phyloP scores from a whole-genome alignment of 1,140 invertebrate species.

The Mesaphorura yosii region DNA sequence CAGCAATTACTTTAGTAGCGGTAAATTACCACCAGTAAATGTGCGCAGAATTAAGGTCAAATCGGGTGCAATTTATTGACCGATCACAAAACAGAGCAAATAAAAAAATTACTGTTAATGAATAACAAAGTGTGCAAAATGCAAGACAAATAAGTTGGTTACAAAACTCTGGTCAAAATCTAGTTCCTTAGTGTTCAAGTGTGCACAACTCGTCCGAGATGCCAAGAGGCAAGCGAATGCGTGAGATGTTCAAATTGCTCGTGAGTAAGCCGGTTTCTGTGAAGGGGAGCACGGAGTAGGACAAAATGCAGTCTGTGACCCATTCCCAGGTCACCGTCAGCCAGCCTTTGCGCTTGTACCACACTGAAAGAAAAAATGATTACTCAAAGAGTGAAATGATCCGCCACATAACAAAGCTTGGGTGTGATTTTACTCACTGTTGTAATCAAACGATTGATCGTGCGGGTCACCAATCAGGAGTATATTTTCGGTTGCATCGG shows the following conservation, averaged over 20 bases:
- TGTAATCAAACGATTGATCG: constrained; percentile 2
- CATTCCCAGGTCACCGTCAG: constrained; percentile 24
- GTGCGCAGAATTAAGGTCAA: too few species aligned
- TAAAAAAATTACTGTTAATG: too few species aligned
- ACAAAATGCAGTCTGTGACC: constrained; percentile 23
- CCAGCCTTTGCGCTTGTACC: constrained; percentile 2
- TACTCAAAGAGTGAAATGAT: background rate
- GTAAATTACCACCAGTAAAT: too few species aligned
- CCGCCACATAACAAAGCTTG: background rate
- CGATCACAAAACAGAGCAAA: too few species aligned
- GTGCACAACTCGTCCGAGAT: too few species aligned
- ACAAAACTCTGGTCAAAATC: too few species aligned
- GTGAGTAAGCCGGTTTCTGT: constrained; percentile 3
- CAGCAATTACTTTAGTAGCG: too few species aligned
- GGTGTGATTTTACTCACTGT: background rate
- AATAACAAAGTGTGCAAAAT: too few species aligned
- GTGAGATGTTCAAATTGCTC: background rate
- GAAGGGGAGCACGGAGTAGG: constrained; percentile 4
- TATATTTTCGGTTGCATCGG: background rate
- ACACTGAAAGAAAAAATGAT: constrained; percentile 16
- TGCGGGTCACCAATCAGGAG: constrained; percentile 6
- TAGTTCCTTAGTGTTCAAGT: too few species aligned
- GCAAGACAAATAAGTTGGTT: too few species aligned
- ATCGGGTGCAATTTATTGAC: too few species aligned
- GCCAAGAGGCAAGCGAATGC: too few species aligned